These are phyloP conservation scores for Thymelicus sylvestris DNA, from an alignment of 2,888 invertebrate species.

Conservation along the genomic window DNA sequence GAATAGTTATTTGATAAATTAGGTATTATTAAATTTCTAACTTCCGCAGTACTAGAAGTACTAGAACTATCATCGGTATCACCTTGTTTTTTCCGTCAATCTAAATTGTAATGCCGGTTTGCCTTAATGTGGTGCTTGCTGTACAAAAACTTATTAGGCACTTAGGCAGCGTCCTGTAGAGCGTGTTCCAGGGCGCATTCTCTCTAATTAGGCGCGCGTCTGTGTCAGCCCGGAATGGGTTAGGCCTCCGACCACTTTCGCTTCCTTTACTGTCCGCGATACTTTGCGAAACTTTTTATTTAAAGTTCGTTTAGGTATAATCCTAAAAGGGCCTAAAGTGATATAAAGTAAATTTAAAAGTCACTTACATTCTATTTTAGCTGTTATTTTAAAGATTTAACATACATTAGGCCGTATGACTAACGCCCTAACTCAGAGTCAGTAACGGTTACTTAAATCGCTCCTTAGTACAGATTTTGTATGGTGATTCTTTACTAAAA, in stretches of 20 bases:
- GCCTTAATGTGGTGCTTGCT: background rate
- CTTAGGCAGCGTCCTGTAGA: conserved; percentile 62
- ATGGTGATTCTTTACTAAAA: too few relatives aligned
- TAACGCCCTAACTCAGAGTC: too few relatives aligned
- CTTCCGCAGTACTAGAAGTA: too few relatives aligned
- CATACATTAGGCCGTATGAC: too few relatives aligned
- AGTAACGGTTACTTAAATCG: too few relatives aligned
- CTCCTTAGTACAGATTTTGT: too few relatives aligned
- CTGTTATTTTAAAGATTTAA: too few relatives aligned
- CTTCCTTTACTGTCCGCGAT: conserved; percentile 48
- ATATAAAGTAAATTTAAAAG: background rate
- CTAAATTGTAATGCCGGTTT: background rate
- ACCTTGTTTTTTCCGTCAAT: too few relatives aligned
- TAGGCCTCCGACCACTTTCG: conserved; percentile 72
- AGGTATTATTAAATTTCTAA: too few relatives aligned
- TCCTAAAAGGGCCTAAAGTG: background rate
- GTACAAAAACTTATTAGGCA: conserved; percentile 17
- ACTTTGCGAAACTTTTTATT: conserved; percentile 28
- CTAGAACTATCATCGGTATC: too few relatives aligned
- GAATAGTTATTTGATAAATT: too few relatives aligned
- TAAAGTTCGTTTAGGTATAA: background rate
- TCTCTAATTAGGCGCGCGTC: conserved; percentile 79
- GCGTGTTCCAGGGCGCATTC: conserved; percentile 66
- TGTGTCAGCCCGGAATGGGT: conserved; percentile 67
- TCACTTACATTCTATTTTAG: background rate